Conservation (phyloP, 2,797 vertebrate genomes). For the Todus mexicanus region DNA sequence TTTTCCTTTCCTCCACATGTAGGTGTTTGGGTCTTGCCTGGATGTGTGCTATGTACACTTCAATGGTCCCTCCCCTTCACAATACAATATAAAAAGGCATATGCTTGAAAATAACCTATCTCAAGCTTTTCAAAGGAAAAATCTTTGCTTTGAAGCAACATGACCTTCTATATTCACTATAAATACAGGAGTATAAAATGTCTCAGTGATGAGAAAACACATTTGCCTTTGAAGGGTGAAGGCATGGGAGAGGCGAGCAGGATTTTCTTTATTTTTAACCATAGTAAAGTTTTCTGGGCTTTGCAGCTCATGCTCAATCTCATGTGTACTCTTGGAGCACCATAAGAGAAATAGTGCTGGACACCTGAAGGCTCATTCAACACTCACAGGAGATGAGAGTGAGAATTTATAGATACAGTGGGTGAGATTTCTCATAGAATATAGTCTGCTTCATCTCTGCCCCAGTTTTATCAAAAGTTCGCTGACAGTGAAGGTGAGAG, state of each 20-base stretch:
- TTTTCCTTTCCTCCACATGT: background rate
- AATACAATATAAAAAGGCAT: background rate
- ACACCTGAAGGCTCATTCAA: constrained; percentile 41
- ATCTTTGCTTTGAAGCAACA: background rate
- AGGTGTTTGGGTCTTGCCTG: background rate
- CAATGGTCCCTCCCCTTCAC: background rate
- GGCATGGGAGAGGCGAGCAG: background rate
- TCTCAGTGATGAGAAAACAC: background rate
- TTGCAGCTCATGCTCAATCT: background rate
- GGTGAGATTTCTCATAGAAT: constrained; percentile 16
- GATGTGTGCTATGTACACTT: background rate
- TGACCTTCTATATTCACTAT: background rate
- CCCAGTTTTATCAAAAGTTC: constrained; percentile 13
- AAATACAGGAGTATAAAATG: background rate
- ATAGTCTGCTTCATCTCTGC: constrained; percentile 19
- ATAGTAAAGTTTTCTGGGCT: background rate
- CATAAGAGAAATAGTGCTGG: background rate
- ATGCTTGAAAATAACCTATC: background rate
- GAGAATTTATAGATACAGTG: constrained; percentile 8
- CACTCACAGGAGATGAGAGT: constrained; percentile 8
- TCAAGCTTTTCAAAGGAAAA: constrained; percentile 13
- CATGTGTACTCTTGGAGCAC: constrained; percentile 28
- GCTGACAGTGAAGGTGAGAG: background rate
- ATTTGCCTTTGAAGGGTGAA: constrained; percentile 20
- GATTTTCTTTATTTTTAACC: constrained; percentile 21